phyloP scores from a whole-genome alignment of 37 sponge, comb jelly and placozoan species.

The Crambe crambe region DNA sequence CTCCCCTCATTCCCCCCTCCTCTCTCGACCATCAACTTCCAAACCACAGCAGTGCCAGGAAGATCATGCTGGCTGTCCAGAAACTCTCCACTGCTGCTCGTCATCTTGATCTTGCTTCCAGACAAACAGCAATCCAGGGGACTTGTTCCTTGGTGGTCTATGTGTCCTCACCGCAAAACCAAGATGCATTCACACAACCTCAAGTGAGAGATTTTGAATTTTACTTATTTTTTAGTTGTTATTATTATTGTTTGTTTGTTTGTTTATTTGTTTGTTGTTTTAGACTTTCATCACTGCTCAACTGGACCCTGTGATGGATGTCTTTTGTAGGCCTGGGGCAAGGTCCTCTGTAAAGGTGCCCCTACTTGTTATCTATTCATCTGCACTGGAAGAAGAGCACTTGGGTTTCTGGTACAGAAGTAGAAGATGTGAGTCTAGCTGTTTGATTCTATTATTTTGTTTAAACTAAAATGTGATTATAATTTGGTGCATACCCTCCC shows the following conservation, averaged over 20 bases:
- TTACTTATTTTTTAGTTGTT: background rate
- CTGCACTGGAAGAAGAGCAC: slow-evolving; percentile 12
- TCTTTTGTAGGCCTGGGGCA: background rate
- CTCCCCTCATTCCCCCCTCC: background rate
- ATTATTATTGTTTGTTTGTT: background rate
- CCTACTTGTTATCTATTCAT: slow-evolving; percentile 19
- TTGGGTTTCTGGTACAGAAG: slow-evolving; percentile 33
- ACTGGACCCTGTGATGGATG: background rate
- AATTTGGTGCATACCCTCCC: background rate
- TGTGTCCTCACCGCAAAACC: background rate
- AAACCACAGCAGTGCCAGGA: background rate
- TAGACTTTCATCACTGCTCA: slow-evolving; percentile 12
- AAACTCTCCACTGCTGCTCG: background rate
- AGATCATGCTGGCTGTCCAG: background rate
- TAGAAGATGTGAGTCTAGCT: slow-evolving; percentile 18
- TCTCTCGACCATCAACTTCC: too few species aligned
- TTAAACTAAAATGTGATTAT: background rate
- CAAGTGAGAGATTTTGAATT: background rate
- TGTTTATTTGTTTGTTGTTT: background rate
- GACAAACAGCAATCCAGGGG: background rate
- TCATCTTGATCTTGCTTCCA: background rate
- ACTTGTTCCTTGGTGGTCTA: slow-evolving; percentile 6
- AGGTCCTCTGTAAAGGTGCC: background rate
- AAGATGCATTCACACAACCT: background rate
- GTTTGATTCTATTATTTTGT: background rate